phyloP scores from a whole-genome alignment of 1,140 invertebrate genomes.

The Leptestheria dahalacensis region DNA sequence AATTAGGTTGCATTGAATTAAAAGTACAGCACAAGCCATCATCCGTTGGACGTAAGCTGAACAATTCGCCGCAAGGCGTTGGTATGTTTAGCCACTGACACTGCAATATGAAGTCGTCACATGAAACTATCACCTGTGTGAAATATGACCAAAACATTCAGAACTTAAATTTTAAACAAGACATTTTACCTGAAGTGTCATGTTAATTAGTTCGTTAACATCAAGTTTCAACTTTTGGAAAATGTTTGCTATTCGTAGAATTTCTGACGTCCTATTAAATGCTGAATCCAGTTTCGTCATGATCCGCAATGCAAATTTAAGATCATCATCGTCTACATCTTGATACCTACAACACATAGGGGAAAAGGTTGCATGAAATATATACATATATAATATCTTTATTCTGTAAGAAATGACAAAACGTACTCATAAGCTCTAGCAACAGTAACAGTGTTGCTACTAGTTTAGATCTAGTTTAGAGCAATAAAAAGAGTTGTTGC shows the following conservation, averaged over 20 bases:
- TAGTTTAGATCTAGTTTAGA: no score
- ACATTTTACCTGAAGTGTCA: not conserved
- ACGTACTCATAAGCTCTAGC: no score
- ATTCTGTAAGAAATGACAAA: no score
- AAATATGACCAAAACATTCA: no score
- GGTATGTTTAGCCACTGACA: not conserved
- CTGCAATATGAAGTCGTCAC: not conserved
- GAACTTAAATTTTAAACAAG: no score
- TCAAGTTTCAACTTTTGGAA: not conserved
- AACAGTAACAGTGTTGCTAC: no score
- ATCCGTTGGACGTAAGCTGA: constrained; percentile 5
- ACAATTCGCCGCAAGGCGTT: not conserved
- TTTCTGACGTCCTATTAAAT: not conserved
- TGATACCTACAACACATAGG: not conserved
- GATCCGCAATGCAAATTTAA: not conserved
- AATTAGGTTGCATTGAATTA: constrained; percentile 5
- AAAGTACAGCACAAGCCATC: constrained; percentile 16
- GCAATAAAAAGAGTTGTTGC: no score
- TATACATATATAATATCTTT: no score
- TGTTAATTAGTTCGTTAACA: not conserved
- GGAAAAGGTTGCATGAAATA: not conserved
- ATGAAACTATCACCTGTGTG: not conserved
- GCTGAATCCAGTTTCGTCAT: not conserved
- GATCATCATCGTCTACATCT: not conserved
- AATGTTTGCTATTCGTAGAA: not conserved